A percentile compares a stretch with the other conserved stretches of the same genome.
Evolutionary conservation across 2,888 invertebrate genomes (phyloP).

Genomic region (Polyploca ridens): DNA sequence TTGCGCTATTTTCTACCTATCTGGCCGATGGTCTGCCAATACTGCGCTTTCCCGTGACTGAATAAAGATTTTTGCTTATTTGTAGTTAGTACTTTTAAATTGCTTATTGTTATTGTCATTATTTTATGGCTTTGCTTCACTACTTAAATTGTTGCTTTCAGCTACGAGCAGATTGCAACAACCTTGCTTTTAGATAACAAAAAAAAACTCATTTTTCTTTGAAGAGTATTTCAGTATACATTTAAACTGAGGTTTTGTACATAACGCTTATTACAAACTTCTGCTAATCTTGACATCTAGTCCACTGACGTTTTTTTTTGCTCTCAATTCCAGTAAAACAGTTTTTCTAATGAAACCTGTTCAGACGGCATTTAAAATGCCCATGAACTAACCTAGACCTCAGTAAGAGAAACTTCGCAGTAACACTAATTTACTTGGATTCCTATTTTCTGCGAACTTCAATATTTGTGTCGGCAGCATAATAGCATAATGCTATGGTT

Average conservation of each 20-base stretch:
- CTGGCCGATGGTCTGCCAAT: background rate
- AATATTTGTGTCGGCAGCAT: background rate
- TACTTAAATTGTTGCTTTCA: no score
- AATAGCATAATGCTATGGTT: background rate
- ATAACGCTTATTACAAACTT: background rate
- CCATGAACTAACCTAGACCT: slow-evolving; percentile 9
- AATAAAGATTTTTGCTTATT: background rate
- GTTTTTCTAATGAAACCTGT: slow-evolving; percentile 2
- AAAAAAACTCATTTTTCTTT: no score
- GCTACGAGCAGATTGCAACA: no score
- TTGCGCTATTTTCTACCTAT: background rate
- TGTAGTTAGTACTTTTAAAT: background rate
- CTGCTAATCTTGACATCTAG: background rate
- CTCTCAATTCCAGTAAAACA: background rate
- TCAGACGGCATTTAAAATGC: slow-evolving; percentile 3
- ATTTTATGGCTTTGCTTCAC: no score
- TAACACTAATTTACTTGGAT: background rate
- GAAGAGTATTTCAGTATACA: no score
- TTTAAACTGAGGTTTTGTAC: background rate
- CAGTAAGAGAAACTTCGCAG: slow-evolving; percentile 1
- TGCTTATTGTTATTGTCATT: background rate
- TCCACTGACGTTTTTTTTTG: background rate
- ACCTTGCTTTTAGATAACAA: no score
- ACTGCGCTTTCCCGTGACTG: background rate
- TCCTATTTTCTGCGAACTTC: background rate